Conservation (phyloP, 2,113 vertebrate genomes). For the Pseudorectes ferrugineus region DNA sequence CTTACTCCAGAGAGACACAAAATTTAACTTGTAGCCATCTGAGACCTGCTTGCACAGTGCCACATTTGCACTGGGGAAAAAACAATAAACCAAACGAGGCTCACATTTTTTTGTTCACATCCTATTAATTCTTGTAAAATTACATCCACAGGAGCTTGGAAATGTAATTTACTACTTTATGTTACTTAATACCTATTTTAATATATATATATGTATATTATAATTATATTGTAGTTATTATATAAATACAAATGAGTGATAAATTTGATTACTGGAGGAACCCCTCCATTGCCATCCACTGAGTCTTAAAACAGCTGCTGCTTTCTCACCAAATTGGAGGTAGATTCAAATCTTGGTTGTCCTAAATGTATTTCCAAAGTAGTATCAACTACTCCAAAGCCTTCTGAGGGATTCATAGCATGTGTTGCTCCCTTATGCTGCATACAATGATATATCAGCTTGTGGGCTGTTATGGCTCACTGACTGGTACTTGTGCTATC, state of each 20-base stretch:
- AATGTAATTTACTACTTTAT: not conserved
- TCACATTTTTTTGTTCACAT: not conserved
- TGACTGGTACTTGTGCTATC: not conserved
- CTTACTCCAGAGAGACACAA: slow-evolving; percentile 21
- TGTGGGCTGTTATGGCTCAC: not conserved
- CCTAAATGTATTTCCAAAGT: not conserved
- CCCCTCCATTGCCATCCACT: not conserved
- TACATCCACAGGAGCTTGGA: not conserved
- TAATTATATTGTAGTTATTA: not conserved
- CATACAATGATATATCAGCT: not conserved
- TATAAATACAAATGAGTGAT: not conserved
- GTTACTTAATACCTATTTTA: not conserved
- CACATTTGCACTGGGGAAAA: not conserved
- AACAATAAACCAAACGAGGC: not conserved
- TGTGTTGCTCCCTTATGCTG: not conserved
- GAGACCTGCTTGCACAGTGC: not conserved
- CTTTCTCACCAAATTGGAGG: not conserved
- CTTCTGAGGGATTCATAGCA: not conserved
- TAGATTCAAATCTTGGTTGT: not conserved
- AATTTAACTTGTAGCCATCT: slow-evolving; percentile 24
- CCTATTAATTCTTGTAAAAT: not conserved
- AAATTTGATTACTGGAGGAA: not conserved
- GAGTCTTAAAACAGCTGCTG: not conserved
- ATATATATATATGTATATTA: too few relatives aligned
- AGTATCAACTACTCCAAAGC: not conserved